Conservation (phyloP, 1,140 invertebrate genomes). For the Bombus sibiricus region DNA sequence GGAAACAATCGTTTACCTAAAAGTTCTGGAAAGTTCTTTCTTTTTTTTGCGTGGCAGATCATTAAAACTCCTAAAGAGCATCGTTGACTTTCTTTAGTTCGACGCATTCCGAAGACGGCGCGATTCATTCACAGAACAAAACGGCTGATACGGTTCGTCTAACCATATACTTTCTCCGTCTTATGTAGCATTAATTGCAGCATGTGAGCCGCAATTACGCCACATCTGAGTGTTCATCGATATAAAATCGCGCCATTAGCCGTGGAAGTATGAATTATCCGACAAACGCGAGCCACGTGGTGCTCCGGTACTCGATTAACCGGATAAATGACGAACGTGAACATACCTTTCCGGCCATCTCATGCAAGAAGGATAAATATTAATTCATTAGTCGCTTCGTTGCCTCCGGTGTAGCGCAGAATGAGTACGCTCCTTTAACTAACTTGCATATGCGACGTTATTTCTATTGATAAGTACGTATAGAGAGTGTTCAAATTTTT, state of each 20-base stretch:
- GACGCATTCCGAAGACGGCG: background rate
- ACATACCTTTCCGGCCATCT: background rate
- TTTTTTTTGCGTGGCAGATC: background rate
- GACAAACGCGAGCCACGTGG: background rate
- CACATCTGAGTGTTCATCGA: background rate
- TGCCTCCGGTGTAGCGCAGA: background rate
- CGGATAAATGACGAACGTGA: slow-evolving; percentile 2
- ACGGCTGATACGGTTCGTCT: background rate
- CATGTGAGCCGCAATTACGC: background rate
- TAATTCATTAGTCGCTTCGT: slow-evolving; percentile 17
- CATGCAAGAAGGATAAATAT: slow-evolving; percentile 4
- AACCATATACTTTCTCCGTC: background rate
- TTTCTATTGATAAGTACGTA: background rate
- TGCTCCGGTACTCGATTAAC: background rate
- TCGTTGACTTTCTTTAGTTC: background rate
- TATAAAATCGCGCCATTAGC: slow-evolving; percentile 26
- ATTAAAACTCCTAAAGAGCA: no score
- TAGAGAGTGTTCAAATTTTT: no score
- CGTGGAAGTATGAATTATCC: slow-evolving; percentile 10
- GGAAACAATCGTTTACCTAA: background rate
- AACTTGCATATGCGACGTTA: background rate
- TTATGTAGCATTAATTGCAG: slow-evolving; percentile 18
- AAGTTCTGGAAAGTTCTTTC: background rate
- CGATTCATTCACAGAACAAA: background rate
- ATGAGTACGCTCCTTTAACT: background rate